Base-by-base conservation (phyloP, 2,113 vertebrate species). In the Ceratotherium simum region DNA sequence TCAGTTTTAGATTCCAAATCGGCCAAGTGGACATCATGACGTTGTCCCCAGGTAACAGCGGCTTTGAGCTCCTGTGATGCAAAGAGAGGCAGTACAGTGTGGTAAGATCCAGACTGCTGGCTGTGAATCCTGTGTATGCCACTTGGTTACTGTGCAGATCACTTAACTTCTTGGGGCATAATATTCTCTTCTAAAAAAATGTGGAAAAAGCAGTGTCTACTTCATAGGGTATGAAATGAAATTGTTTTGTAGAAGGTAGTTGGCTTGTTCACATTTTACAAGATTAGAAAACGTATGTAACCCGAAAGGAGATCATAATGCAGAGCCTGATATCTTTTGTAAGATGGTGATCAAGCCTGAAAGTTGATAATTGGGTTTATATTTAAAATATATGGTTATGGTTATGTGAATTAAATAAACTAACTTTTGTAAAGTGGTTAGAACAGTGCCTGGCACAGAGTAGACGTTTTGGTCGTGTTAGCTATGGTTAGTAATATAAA, bases 191-290 rank as follows among this genome's bases (percentile, higher is more conserved):
- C 51, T 76, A 65, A 36, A 88, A 62, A 67, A 67, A 64, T n/a
- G 27, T n/a, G 16, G 12, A 76, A 58, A 92, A 8, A 82, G 29
- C 69, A 60, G 29, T 39, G 25, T 82, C 65, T 90, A 4, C 10
- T 33, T 76, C 31, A 36, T 33, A 81, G 25, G 6, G 5, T 65
- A 39, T 69, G 67, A 81, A 69, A 18, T 46, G 17, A 76, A 92
- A 80, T 56, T 60, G 46, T 48, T 72, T 54, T 87, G 9, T 83
- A 78, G 65, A 96, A 65, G 73, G 18, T 58, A 42, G 29, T 51
- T 91, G 33, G 2, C 69, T 84, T 72, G 13, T 85, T 96, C 72
- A n/a, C 23, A 92, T n/a, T 95, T 95, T 69, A 60, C 33, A 91
- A 78, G 25, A 42, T 90, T 73, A 69, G 67, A 90, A 82, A 91